Conservation (phyloP, 2,888 invertebrate genomes). For the Lycia hirtaria region DNA sequence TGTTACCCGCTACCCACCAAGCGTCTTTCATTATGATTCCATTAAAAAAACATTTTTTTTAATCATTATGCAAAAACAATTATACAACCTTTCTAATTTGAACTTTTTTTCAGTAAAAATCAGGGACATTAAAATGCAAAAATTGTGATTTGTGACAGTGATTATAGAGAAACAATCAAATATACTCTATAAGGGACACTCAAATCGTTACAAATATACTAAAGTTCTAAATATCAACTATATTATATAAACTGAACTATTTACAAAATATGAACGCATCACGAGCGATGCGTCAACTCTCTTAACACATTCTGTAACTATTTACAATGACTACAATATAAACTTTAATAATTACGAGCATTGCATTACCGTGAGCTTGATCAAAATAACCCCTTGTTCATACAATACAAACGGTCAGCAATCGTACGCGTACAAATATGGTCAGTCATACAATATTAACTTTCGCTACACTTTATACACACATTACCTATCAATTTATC, state of each 20-base stretch:
- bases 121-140: conserved; percentile 71
- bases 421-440: conserved; percentile 51
- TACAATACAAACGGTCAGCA: conserved; percentile 56
- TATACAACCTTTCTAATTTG: conserved; percentile 72
- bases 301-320: conserved; percentile 78
- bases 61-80: conserved; percentile 73
- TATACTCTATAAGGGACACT: conserved; percentile 77
- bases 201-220: conserved; percentile 80
- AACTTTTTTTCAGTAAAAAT: conserved; percentile 65
- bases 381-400: conserved; percentile 80
- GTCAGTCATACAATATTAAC: conserved; percentile 53
- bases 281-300: conserved; percentile 66
- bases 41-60: conserved; percentile 53
- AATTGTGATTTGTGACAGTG: conserved; percentile 83
- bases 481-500: conserved; percentile 39
- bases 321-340: conserved; percentile 83
- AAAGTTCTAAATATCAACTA: conserved; percentile 78
- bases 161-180: conserved; percentile 74
- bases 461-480: conserved; percentile 40
- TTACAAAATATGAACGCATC: conserved; percentile 80
- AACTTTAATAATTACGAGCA: conserved; percentile 77
- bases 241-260: conserved; percentile 78
- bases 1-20: conserved; percentile 64
- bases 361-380: conserved; percentile 81
- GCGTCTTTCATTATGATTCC: conserved; percentile 64